Evolutionary conservation across 2,113 vertebrate genomes (phyloP).

Genomic region (Erinaceus europaeus): DNA sequence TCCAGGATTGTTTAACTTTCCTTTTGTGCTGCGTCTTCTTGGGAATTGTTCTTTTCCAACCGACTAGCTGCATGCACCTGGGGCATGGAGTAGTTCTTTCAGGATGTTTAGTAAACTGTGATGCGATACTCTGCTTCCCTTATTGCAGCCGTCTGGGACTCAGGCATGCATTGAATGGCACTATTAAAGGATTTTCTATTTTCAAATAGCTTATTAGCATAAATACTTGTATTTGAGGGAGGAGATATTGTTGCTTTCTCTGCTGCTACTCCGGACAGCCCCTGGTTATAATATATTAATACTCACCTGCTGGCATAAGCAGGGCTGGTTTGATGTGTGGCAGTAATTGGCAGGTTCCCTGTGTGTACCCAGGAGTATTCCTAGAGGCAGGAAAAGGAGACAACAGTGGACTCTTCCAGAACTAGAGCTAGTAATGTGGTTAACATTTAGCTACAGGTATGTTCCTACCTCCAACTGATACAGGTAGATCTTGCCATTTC

Average conservation of each 20-base stretch:
- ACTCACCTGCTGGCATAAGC: background rate
- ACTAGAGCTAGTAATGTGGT: background rate
- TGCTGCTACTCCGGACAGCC: background rate
- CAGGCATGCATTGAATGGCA: background rate
- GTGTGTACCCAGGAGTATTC: background rate
- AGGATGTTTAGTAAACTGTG: background rate
- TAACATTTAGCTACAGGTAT: too few relatives aligned
- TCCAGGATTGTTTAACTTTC: background rate
- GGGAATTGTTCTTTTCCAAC: background rate
- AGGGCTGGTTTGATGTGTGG: background rate
- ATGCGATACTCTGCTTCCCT: background rate
- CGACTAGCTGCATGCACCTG: background rate
- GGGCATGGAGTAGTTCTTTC: background rate
- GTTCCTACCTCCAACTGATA: background rate
- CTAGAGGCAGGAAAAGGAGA: background rate
- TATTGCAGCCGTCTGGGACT: background rate
- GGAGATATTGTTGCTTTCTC: background rate
- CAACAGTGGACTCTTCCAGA: background rate
- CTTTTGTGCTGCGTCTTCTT: background rate
- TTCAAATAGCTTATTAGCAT: constrained; percentile 38
- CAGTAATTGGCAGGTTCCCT: background rate
- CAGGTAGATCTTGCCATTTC: background rate
- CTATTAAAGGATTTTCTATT: constrained; percentile 24
- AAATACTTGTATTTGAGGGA: background rate
- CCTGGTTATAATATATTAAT: background rate